A percentile compares a stretch with the other conserved stretches of the same genome.
phyloP scores from a whole-genome alignment of 2,113 vertebrate species.

The Sterrhoptilus dennistouni region DNA sequence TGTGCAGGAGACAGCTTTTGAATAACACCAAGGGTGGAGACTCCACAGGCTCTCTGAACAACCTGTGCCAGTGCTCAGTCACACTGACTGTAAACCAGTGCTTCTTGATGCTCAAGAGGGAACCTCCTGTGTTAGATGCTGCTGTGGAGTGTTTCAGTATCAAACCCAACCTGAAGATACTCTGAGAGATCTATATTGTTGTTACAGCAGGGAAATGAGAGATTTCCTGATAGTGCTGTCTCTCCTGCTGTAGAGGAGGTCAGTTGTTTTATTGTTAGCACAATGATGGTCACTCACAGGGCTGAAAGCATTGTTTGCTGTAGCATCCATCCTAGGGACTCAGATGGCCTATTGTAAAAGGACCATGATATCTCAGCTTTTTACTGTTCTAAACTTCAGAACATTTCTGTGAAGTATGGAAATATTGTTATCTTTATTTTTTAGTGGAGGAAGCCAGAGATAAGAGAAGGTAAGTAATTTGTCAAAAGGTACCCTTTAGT shows the following conservation, averaged over 20 bases:
- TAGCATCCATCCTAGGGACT: background rate
- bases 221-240: background rate
- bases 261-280: background rate
- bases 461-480: background rate
- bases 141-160: background rate
- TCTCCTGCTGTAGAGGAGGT: background rate
- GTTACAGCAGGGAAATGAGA: background rate
- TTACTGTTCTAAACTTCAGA: background rate
- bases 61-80: background rate
- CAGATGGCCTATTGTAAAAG: background rate
- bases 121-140: background rate
- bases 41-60: background rate
- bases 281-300: background rate
- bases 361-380: background rate
- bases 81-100: background rate
- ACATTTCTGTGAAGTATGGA: background rate
- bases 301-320: background rate
- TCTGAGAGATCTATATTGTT: background rate
- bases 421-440: background rate
- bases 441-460: background rate
- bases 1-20: background rate
- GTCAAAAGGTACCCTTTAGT: background rate
- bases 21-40: background rate
- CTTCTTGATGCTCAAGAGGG: background rate
- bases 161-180: background rate